Evolutionary conservation across 64 coral and sea anemone genomes (phyloP), one percentile per base, ranked within the genome.

Genomic region (Orbicella faveolata): DNA sequence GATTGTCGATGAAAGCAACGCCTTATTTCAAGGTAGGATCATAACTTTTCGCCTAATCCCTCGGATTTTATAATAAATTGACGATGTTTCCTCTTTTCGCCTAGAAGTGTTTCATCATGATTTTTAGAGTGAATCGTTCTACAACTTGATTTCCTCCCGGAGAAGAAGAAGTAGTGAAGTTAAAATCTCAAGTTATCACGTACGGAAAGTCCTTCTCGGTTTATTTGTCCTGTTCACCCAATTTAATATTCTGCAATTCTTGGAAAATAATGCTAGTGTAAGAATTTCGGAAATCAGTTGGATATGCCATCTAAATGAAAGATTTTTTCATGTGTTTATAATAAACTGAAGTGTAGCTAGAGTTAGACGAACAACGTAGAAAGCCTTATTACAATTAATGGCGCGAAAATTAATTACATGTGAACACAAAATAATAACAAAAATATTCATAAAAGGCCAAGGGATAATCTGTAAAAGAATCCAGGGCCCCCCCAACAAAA

Each of bases 1-100:
- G 82, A 85, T 53, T 44, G 82, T 51, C 64, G 65, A 72, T 72
- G 82, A 72, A 52, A 85, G 82, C 14, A 51, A 85, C 82, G 64
- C 64, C 64, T 66, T 83, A 51, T 85, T 85, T 85, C 21, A 72
- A 85, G 82, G 65, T 85, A 72, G 1, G 63, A 18, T 85, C 14
- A 44, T 4, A 34, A 10, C 48, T 52, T 78, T 52, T 30, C 23
- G 26, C 2, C 21, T 33, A 54, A 1, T 6, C 10, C 18, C 82
- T 26, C 52, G 20, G 64, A 25, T 85, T 72, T 14, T 73, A 34
- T 15, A 26, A 20, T 26, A 16, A 52, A 72, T 44, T 41, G 70
- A 30, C 25, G 64, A 73, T 25, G 6, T 73, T 48, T 9, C 39
- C 2, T 65, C 17, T 83, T 83, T 83, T 19, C 1, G 2, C 1